Evolutionary conservation across 2,113 vertebrate genomes (phyloP), one percentile per base, ranked within the genome.

Genomic region (Dendropsophus ebraccatus): DNA sequence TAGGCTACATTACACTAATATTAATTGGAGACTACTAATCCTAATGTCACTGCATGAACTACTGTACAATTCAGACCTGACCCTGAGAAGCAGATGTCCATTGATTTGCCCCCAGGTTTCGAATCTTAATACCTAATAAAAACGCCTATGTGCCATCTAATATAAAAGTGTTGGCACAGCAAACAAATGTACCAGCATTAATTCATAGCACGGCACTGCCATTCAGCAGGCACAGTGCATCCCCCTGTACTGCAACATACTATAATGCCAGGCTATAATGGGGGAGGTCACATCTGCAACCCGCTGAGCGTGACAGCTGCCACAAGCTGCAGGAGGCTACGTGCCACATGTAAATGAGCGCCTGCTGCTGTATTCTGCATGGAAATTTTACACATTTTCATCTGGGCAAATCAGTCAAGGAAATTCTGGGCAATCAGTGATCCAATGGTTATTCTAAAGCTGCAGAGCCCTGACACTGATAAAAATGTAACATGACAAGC

Each of bases 261-360:
- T 58, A 25, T 41, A 41, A 80, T 80, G 77, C 77, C 77, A 80
- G 37, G 32, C 50, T 80, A 80, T 80, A 80, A 80, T 80, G 77
- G 77, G 77, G 56, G 30, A 80, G 77, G 77, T 80, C 77, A 60
- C 77, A 80, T 60, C 77, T 80, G 77, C 54, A 80, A 52, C 77
- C 77, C 11, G 77, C 77, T 16, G 77, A 80, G 77, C 77, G 35
- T 25, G 77, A 80, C 77, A 80, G 77, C 77, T 80, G 77, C 77
- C 77, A 80, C 77, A 41, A 80, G 56, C 77, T 60, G 54, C 56
- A 41, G 77, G 77, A 80, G 77, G 77, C 23, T n/a, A 41, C 77
- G 77, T 41, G 77, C 35, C 77, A 80, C 77, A 80, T 80, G 77
- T 41, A 80, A 80, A 80, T 80, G 54, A 80, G 35, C 37, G 37